Evolutionary conservation across 2,888 invertebrate genomes (phyloP).

Genomic region (Apamea monoglypha): DNA sequence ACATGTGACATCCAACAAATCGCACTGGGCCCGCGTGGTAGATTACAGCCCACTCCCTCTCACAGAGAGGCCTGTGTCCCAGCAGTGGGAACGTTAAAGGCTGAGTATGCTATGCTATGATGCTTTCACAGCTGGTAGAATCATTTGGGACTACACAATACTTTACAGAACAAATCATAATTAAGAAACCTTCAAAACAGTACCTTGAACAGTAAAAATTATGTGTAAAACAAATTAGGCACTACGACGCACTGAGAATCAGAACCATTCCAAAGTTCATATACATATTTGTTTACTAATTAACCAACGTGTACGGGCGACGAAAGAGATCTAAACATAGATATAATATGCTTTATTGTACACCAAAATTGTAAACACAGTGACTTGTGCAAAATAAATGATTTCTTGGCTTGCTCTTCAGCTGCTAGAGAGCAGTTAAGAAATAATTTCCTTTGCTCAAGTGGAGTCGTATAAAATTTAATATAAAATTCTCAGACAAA

Average conservation of each 20-base stretch:
- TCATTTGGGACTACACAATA: background rate
- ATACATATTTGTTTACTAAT: conserved; percentile 1
- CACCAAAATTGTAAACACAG: background rate
- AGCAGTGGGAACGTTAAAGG: background rate
- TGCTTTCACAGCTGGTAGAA: background rate
- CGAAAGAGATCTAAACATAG: background rate
- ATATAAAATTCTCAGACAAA: background rate
- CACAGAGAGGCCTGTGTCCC: background rate
- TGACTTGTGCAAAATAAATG: background rate
- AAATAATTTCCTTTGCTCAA: background rate
- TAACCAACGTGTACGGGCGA: conserved; percentile 7
- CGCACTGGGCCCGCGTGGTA: background rate
- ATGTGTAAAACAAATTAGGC: background rate
- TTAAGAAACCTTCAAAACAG: background rate
- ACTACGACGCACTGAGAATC: background rate
- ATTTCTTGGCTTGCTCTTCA: background rate
- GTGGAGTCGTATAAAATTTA: background rate
- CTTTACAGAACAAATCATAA: background rate
- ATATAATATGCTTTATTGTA: background rate
- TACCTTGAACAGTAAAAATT: background rate
- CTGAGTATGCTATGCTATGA: background rate
- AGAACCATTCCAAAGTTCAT: background rate
- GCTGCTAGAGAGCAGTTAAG: background rate
- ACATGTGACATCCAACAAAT: background rate
- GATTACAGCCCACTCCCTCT: background rate